Base-by-base conservation (phyloP, 2,113 vertebrate species). In the Ameiurus melas region DNA sequence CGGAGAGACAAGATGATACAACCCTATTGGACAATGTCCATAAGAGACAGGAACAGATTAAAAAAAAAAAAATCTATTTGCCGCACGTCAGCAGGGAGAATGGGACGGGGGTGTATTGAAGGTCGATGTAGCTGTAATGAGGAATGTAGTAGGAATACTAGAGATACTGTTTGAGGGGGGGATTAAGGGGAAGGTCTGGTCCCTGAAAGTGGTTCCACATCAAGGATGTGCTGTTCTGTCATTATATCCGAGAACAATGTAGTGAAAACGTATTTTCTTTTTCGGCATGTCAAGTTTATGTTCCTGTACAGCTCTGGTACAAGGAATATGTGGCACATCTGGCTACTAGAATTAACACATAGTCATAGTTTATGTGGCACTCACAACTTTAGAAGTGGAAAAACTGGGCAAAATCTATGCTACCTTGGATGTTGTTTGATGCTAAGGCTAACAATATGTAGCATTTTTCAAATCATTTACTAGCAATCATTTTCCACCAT, bases 81-180 rank as follows among this genome's bases (percentile, higher is more conserved):
- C 53, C 57, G 10, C 27, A 6, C 57, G 57, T 87, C 75, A 78
- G 89, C 88, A 85, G 86, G 7, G 47, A 83, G 85, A 85, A 62
- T 22, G 33, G 53, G 86, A 86, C 77, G 39, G 33, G 88, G 78
- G 53, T 81, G 14, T 30, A 17, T 22, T 4, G 57, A 55, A 85
- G 66, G 94, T 93, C 91, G 47, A 94, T 94, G 89, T 85, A 55
- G 79, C 57, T 30, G 83, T 92, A 94, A 95, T 93, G 89, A 88
- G 73, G 89, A 51, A 87, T 85, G 85, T 84, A 88, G 90, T 89
- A 55, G 33, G n/a, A 47, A 57, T 20, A 5, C 5, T 36, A 70
- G 87, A 62, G 47, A 53, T 60, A 79, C 47, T 47, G 51, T 90
- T 71, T 47, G 30, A 47, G 70, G 47, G 39, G 12, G 3, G n/a